phyloP scores from a whole-genome alignment of 2,797 vertebrate species.

The Muscicapa striata region DNA sequence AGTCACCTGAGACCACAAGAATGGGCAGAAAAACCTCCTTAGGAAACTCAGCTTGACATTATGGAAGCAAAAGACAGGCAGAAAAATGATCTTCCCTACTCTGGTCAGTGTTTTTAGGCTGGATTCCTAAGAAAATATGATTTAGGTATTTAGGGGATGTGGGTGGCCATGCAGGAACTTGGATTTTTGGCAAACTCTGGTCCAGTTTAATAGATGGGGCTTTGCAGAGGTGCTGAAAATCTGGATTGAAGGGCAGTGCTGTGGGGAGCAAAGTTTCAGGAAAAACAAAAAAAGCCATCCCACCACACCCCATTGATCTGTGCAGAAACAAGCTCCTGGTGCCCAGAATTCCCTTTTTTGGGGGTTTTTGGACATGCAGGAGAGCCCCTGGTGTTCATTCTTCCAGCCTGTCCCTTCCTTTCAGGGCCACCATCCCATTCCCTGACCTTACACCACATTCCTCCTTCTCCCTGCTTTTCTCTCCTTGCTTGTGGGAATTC shows the following conservation, averaged over 20 bases:
- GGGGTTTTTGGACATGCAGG: not conserved
- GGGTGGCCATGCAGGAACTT: not conserved
- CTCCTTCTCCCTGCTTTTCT: not conserved
- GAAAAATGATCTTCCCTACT: not conserved
- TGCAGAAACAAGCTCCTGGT: not conserved
- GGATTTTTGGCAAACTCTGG: not conserved
- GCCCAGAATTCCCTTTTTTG: not conserved
- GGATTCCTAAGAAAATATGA: not conserved
- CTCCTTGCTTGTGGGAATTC: not conserved
- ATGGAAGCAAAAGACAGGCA: not conserved
- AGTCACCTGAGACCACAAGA: not conserved
- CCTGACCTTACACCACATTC: not conserved
- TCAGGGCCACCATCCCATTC: not conserved
- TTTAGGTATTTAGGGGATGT: not conserved
- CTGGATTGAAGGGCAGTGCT: not conserved
- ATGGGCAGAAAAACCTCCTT: not conserved
- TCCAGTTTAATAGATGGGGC: not conserved
- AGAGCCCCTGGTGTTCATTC: not conserved
- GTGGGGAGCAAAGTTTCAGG: not conserved
- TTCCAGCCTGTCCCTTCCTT: not conserved
- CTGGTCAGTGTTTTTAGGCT: not conserved
- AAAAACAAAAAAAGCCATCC: not conserved
- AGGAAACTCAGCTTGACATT: not conserved
- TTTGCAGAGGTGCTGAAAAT: not conserved
- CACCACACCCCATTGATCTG: fast-evolving